phyloP scores from a whole-genome alignment of 2,888 invertebrate genomes.

The Patella depressa region DNA sequence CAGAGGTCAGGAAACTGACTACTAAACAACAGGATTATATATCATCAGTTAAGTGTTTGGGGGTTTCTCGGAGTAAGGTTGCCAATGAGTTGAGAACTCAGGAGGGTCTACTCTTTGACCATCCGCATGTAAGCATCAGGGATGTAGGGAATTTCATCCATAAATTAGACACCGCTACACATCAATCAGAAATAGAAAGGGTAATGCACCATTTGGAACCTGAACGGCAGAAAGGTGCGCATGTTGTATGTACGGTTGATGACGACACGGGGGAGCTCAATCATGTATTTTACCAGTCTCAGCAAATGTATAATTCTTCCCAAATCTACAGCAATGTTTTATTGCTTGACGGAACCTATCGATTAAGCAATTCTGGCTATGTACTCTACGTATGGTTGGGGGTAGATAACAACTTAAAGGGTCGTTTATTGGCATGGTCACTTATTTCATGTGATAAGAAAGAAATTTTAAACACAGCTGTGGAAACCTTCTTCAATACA shows the following conservation, averaged over 20 bases:
- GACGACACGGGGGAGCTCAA: neutral
- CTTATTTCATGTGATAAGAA: neutral
- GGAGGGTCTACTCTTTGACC: neutral
- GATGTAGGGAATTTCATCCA: neutral
- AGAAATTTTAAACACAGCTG: neutral
- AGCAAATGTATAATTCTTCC: neutral
- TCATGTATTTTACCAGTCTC: slow-evolving; percentile 1
- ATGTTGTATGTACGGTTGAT: neutral
- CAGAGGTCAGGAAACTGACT: neutral
- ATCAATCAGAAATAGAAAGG: neutral
- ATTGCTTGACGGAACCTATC: neutral
- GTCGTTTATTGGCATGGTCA: slow-evolving; percentile 1
- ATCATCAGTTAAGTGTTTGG: neutral
- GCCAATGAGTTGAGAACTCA: neutral
- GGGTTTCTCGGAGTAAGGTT: neutral
- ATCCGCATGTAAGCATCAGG: neutral
- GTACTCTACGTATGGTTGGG: neutral
- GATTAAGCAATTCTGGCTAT: slow-evolving; percentile 1
- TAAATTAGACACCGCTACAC: neutral
- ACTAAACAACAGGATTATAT: neutral
- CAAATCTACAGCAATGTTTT: neutral
- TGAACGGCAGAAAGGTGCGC: neutral
- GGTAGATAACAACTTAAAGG: neutral
- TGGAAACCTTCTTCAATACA: neutral
- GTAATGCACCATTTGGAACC: neutral